phyloP scores from a whole-genome alignment of 2,113 vertebrate species.

The Chinchilla lanigera region DNA sequence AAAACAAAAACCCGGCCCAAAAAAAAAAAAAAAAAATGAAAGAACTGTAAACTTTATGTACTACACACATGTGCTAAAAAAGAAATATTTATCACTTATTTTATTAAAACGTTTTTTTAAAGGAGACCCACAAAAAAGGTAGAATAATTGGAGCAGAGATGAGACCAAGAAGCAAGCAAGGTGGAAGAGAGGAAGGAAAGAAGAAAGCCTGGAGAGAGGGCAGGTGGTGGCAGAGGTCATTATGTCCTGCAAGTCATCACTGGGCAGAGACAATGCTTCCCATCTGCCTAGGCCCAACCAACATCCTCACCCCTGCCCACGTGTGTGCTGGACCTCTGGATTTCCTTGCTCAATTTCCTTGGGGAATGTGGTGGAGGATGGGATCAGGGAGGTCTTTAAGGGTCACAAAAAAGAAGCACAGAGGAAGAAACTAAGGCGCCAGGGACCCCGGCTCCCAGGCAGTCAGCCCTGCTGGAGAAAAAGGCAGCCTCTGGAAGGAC shows the following conservation, averaged over 20 bases:
- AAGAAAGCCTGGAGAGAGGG: too few relatives aligned
- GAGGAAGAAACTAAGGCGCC: not conserved
- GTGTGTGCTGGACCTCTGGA: not conserved
- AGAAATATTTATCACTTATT: not conserved
- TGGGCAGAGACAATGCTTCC: not conserved
- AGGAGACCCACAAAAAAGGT: not conserved
- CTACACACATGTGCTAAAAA: not conserved
- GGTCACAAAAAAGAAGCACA: not conserved
- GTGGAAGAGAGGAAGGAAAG: not conserved
- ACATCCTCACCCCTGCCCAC: not conserved
- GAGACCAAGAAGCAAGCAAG: not conserved
- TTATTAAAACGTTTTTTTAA: not conserved
- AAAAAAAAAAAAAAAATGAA: not conserved
- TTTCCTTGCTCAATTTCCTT: not conserved
- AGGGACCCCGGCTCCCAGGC: not conserved
- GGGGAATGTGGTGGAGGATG: too few relatives aligned
- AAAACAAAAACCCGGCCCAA: not conserved
- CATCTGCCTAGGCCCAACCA: not conserved
- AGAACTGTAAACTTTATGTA: not conserved
- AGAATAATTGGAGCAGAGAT: not conserved
- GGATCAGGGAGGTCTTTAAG: not conserved
- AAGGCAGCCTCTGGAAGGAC: not conserved
- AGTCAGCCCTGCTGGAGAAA: too few relatives aligned
- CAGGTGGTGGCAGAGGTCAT: rapidly evolving
- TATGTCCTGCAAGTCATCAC: rapidly evolving